A percentile compares a stretch with the other conserved stretches of the same genome.
phyloP scores from a whole-genome alignment of 2,888 invertebrate genomes.

The Hylaea fasciaria region DNA sequence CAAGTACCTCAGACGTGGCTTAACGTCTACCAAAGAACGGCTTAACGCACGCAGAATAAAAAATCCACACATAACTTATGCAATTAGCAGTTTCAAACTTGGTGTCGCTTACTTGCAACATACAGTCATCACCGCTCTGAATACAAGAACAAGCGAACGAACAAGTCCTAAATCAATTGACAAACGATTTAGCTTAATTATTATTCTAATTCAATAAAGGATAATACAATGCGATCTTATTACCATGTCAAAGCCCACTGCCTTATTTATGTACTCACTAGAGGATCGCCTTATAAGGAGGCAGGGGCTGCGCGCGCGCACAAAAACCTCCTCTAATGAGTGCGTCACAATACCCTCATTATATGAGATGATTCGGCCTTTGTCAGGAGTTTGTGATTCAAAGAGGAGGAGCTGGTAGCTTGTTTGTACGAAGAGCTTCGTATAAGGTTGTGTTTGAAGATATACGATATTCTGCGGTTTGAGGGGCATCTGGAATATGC shows the following conservation, averaged over 20 bases:
- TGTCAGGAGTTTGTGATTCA: slow-evolving; percentile 23
- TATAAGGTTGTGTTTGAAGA: no score
- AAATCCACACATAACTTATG: no score
- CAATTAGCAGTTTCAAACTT: no score
- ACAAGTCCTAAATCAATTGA: no score
- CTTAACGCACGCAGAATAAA: no score
- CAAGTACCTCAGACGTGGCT: no score
- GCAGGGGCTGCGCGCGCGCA: slow-evolving; percentile 27
- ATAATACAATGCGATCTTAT: slow-evolving; percentile 27
- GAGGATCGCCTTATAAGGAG: slow-evolving; percentile 20
- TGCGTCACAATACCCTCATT: slow-evolving; percentile 38
- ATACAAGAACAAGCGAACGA: no score
- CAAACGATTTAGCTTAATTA: background rate
- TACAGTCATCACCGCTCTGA: no score
- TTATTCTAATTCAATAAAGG: slow-evolving; percentile 26
- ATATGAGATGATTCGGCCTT: slow-evolving; percentile 37
- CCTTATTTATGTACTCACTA: slow-evolving; percentile 28
- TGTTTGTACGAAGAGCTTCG: background rate
- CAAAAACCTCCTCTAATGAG: slow-evolving; percentile 38
- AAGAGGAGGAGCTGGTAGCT: slow-evolving; percentile 5
- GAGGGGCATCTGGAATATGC: no score
- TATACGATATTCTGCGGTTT: no score
- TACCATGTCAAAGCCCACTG: slow-evolving; percentile 29
- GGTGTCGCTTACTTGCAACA: no score
- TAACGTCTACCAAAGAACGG: no score